Base-by-base conservation (phyloP, 1,140 invertebrate genomes). In the Apis cerana region DNA sequence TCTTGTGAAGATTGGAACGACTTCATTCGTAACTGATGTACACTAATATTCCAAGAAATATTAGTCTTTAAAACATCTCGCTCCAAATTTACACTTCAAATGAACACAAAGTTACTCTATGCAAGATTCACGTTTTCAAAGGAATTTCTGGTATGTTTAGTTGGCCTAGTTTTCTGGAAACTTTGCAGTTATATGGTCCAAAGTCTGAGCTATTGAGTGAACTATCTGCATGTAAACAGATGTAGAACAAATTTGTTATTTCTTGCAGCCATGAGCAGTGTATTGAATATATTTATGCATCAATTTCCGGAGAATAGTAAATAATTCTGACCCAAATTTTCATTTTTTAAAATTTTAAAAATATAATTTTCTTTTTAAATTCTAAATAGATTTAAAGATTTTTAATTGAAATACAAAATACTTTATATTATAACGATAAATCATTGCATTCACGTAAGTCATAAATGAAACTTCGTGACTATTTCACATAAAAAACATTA, bases 111-210 rank as follows among this genome's bases (percentile, higher is more conserved):
- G 21, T 1, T 2, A 4, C 17, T 23, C 1, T 12, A 11, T 19
- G n/a, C 10, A 23, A 62, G 43, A 62, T 59, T 61, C 19, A 52
- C 78, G 56, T 82, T 79, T 83, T 27, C 23, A 67, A 82, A 80
- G 75, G 75, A 78, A 87, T 88, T 61, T 86, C 67, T 50, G 71
- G 59, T 76, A 67, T 71, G 80, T 68, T 61, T 65, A 80, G 71
- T 86, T 86, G 81, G 58, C 59, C 70, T 48, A 59, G 74, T 65
- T 84, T 83, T 21, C 74, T 61, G 67, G 43, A 15, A 62, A 33
- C 62, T 59, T 80, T 58, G 54, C 50, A 13, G 64, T 59, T 59
- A 15, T 62, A n/a, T 12, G 11, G 15, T 61, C 15, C 61, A 59
- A 85, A 72, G 75, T 72, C 62, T 64, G 43, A 56, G 12, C 27